A percentile compares a stretch with the other conserved stretches of the same genome.
Conservation (phyloP, 92 coral and sea anemone species). For the Desmophyllum pertusum region DNA sequence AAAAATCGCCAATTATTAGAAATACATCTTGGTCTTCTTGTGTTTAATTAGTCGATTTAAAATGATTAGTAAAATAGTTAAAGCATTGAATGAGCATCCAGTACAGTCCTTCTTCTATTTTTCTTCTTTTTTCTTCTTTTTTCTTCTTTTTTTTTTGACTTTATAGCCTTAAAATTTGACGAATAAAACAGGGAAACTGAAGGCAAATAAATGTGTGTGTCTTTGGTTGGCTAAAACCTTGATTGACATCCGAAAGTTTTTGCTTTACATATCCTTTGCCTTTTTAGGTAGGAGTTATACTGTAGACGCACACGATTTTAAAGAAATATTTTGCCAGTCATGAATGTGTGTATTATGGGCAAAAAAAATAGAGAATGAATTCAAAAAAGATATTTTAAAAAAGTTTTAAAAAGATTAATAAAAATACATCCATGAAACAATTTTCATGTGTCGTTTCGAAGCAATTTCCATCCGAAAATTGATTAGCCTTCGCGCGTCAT, state of each 20-base stretch:
- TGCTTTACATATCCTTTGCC: not conserved
- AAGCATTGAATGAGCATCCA: not conserved
- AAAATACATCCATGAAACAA: not conserved
- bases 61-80: conserved; percentile 10
- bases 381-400: not conserved
- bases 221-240: not conserved
- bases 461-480: not conserved
- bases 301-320: not conserved
- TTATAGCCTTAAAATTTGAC: not conserved
- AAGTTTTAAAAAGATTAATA: not conserved
- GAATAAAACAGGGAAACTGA: not conserved
- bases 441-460: not conserved
- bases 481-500: not conserved
- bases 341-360: not conserved
- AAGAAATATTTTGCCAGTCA: not conserved
- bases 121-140: not conserved
- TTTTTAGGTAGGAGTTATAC: too few species aligned
- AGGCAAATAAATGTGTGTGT: not conserved
- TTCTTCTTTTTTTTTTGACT: not conserved
- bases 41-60: conserved; percentile 33
- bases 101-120: not conserved
- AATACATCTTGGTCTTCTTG: conserved; percentile 19
- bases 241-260: not conserved
- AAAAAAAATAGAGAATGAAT: not conserved
- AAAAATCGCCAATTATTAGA: conserved; percentile 35